Base-by-base conservation (phyloP, 2,797 vertebrate species). In the Synanceia verrucosa region DNA sequence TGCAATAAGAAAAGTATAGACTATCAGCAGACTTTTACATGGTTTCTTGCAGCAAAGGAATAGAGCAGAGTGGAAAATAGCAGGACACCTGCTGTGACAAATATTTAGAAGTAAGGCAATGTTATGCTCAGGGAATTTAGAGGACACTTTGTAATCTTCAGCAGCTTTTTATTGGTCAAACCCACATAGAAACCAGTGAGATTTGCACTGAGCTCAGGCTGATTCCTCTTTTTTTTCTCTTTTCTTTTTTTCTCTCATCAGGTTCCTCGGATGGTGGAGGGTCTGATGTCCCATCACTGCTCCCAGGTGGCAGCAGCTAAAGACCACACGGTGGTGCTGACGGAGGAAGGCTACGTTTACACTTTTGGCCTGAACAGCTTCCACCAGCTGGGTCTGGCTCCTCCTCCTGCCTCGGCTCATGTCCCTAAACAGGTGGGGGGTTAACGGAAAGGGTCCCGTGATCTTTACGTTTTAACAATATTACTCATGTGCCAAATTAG, bases 281-380 rank as follows among this genome's bases (percentile, higher is more conserved):
- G 96, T 70, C 93, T 99, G 57, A 86, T 88, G 89, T 94, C 92
- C 76, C 96, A 99, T 83, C 95, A 94, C 76, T 97, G 97, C 90
- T 94, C 94, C 51, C 96, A 96, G 77, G 94, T 99, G 75, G 96
- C 97, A 46, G 97, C 96, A 69, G 97, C 97, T 65, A 95, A 97
- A 90, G 97, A 99, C 93, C 98, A 99, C 89, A 99, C 97, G 0
- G 94, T 98, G 86, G 96, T 98, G 76, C 89, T 99, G 88, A 98
- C 97, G 33, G 96, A 98, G 89, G 97, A 97, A 78, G 97, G 97
- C 79, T 95, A 94, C 63, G 95, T 99, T 82, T 99, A 96, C 85
- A 96, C 96, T 0, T 99, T 99, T 91, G 97, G 98, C 69, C 94
- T 98, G 70, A 99, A 99, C 92, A 95, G 91, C 83, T 98, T 96